A percentile compares a stretch with the other conserved stretches of the same genome.
Evolutionary conservation across 2,888 invertebrate species (phyloP).

Genomic region (Schizaphis graminum): DNA sequence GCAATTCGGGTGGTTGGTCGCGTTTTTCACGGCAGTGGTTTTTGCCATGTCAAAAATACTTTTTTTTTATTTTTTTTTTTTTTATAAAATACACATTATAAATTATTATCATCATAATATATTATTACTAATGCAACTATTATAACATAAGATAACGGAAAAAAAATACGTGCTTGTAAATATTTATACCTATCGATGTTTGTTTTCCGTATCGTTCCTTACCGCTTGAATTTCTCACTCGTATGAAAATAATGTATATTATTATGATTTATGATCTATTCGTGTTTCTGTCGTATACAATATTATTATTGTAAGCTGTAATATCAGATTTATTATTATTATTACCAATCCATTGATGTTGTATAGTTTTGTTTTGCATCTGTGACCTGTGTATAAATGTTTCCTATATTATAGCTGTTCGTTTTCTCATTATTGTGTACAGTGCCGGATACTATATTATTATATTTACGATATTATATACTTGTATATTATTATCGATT

Average conservation of each 20-base stretch:
- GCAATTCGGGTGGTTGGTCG: neutral
- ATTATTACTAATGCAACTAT: neutral
- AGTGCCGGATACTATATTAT: constrained; percentile 1
- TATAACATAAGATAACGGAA: neutral
- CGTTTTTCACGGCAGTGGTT: neutral
- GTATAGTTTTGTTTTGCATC: constrained; percentile 11
- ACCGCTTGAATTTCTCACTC: neutral
- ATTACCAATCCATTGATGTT: constrained; percentile 15
- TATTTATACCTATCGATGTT: constrained; percentile 31
- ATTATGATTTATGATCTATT: neutral
- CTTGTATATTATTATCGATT: neutral
- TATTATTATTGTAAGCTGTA: constrained; percentile 8
- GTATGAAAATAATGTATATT: neutral
- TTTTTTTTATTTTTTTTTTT: neutral
- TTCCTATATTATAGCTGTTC: constrained; percentile 12
- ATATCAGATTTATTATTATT: constrained; percentile 5
- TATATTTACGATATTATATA: neutral
- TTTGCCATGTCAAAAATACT: neutral
- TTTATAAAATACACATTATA: neutral
- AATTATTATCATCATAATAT: neutral
- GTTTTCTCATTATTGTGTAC: constrained; percentile 31
- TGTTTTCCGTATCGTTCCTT: constrained; percentile 6
- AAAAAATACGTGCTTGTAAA: constrained; percentile 26
- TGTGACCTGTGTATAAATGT: constrained; percentile 19
- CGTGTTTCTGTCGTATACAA: neutral